Evolutionary conservation across 2,888 invertebrate species (phyloP).

Genomic region (Trilocha varians): DNA sequence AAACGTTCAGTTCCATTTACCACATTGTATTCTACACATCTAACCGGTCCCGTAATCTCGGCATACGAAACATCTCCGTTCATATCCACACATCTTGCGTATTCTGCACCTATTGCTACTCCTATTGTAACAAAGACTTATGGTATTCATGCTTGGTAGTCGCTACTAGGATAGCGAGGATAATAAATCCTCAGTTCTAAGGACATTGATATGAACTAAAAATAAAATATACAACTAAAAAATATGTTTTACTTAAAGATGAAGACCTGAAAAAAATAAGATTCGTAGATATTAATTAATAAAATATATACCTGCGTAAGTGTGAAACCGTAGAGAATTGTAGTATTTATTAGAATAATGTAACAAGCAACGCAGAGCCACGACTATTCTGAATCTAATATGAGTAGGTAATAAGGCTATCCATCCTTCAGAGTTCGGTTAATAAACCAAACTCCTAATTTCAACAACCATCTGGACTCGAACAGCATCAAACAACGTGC

Average conservation of each 20-base stretch:
- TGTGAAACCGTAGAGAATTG: too few species aligned
- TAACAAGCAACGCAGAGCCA: too few species aligned
- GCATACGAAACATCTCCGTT: constrained; percentile 33
- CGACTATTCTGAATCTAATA: too few species aligned
- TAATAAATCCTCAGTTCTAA: constrained; percentile 27
- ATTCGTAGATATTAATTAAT: too few species aligned
- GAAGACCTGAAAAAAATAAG: too few species aligned
- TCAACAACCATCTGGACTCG: neutral
- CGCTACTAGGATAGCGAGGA: constrained; percentile 38
- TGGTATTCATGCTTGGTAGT: constrained; percentile 51
- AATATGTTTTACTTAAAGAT: neutral
- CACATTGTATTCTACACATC: constrained; percentile 23
- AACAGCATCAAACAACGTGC: too few species aligned
- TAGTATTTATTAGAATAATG: too few species aligned
- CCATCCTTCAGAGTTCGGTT: too few species aligned
- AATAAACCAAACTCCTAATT: too few species aligned
- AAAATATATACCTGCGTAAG: too few species aligned
- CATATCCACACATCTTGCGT: constrained; percentile 31
- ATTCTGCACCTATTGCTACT: constrained; percentile 35
- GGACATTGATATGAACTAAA: neutral
- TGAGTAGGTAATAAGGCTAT: too few species aligned
- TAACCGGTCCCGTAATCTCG: constrained; percentile 31
- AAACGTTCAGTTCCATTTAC: constrained; percentile 47
- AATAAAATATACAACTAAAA: neutral
- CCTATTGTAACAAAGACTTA: constrained; percentile 45